Base-by-base conservation (phyloP, 2,888 invertebrate genomes). In the Pherbina coryleti region DNA sequence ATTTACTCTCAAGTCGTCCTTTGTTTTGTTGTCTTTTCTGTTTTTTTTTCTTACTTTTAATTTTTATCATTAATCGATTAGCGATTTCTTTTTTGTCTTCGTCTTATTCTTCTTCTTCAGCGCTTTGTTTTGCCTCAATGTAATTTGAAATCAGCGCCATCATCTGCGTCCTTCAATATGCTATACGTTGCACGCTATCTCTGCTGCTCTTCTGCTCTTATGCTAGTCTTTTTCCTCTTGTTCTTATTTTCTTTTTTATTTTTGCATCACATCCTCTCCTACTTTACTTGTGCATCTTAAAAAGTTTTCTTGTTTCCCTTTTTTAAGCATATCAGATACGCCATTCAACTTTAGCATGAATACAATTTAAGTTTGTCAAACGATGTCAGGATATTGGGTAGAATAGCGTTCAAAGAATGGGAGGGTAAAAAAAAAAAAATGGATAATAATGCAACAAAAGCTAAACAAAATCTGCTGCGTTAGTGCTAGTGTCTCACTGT, bases 31-130 rank as follows among this genome's bases (percentile, higher is more conserved):
- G 5, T 64, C 51, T 28, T 51, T 70, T 49, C n/a, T n/a, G 9
- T 57, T 14, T 60, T 79, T 70, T 67, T 77, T 77, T 79, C 79
- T 70, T 72, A 75, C 34, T 82, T 83, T 82, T 81, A 83, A 82
- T 83, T 83, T 83, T 81, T 82, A 82, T 83, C 81, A 83, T 82
- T 83, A 83, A 83, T 83, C 83, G 83, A 83, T 83, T 83, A 83
- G 82, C 79, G 81, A 79, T 76, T 77, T 79, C 70, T 31, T 31
- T n/a, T 64, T 17, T 31, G 19, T 69, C 28, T 22, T 51, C n/a
- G n/a, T n/a, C n/a, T n/a, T n/a, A n/a, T 51, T n/a, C 28, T 51
- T 22, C 51, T 22, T 69, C 28, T 53, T 8, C n/a, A 14, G 22
- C 22, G 9, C 28, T 49, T 44, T 44, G 19, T 69, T 67, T 49